A percentile compares a stretch with the other conserved stretches of the same genome.
These are phyloP conservation scores for Triops longicaudatus DNA, from an alignment of 1,140 invertebrate genomes.

Conservation along the genomic window DNA sequence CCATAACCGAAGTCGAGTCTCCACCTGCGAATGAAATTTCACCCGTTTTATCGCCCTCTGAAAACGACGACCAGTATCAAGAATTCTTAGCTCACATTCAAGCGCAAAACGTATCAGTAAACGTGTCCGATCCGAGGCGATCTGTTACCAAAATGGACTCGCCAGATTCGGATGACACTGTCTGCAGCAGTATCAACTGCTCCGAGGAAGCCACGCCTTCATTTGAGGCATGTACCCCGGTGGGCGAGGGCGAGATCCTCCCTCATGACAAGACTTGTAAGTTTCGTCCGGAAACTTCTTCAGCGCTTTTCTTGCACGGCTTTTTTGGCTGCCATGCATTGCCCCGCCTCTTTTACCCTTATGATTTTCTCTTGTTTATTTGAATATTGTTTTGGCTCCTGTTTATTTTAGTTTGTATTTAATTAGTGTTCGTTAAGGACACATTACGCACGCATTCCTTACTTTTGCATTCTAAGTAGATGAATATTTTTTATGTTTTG, in stretches of 20 bases:
- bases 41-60: conserved; percentile 31
- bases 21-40: conserved; percentile 31
- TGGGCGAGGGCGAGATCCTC: conserved; percentile 19
- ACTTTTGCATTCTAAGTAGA: no score
- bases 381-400: no score
- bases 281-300: neutral
- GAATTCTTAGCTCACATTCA: conserved; percentile 26
- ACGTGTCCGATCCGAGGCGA: conserved; percentile 4
- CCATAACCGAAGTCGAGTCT: conserved; percentile 32
- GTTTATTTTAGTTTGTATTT: no score
- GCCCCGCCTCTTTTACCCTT: no score
- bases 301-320: no score
- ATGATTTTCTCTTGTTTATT: no score
- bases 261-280: neutral
- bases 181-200: conserved; percentile 22
- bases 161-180: conserved; percentile 26
- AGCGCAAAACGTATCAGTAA: conserved; percentile 17
- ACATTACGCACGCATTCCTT: no score
- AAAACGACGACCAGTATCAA: conserved; percentile 28
- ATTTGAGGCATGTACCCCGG: conserved; percentile 12
- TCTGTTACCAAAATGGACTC: conserved; percentile 27
- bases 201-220: conserved; percentile 22
- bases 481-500: neutral
- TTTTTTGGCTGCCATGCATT: no score
- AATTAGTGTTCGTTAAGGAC: no score